Percentiles rank a stretch among this genome's conserved stretches.
Evolutionary conservation across 2,113 vertebrate species (phyloP).

Genomic region (Tautogolabrus adspersus): DNA sequence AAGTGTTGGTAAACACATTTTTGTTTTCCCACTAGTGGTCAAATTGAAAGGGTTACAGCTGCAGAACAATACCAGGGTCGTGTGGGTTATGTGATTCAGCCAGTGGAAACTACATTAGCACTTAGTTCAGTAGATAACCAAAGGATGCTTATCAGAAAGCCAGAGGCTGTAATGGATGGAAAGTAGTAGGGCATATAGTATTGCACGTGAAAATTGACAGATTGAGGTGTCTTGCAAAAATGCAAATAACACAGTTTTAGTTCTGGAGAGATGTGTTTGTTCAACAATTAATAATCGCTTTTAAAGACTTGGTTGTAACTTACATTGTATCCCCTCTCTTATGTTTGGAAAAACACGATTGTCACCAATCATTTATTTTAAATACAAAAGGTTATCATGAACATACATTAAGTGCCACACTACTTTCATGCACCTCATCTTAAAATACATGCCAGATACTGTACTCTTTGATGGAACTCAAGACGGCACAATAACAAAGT

Average conservation of each 20-base stretch:
- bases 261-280: not conserved
- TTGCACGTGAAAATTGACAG: not conserved
- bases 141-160: not conserved
- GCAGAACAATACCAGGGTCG: conserved; percentile 10
- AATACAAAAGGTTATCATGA: not conserved
- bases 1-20: not conserved
- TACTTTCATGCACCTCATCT: not conserved
- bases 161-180: not conserved
- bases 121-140: conserved; percentile 12
- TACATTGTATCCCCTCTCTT: not conserved
- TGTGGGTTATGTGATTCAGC: conserved; percentile 3
- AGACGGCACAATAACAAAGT: not conserved
- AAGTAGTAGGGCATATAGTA: not conserved
- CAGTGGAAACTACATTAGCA: conserved; percentile 14
- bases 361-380: no score
- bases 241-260: not conserved
- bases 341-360: not conserved
- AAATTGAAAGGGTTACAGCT: conserved; percentile 37
- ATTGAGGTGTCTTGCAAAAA: not conserved
- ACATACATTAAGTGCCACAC: not conserved
- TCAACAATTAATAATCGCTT: not conserved
- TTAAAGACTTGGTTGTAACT: not conserved
- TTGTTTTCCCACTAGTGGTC: conserved; percentile 32
- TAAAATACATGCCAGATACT: not conserved
- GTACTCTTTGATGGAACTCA: not conserved